Base-by-base conservation (phyloP, 2,888 invertebrate genomes). In the Ichneumon xanthorius region DNA sequence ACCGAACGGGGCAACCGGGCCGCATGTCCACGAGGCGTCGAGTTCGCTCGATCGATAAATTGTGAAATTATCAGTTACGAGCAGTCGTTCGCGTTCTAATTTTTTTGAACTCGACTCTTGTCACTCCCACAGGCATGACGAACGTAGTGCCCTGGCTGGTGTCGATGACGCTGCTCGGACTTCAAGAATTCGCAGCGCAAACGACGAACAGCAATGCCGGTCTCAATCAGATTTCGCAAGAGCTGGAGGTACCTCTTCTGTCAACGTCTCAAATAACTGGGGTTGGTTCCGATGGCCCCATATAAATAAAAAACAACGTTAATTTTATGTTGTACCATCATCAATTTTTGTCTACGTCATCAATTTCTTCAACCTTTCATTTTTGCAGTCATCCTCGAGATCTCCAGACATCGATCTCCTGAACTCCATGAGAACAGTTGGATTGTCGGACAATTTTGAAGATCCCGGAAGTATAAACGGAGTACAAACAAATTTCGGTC, bases 131-230 rank as follows among this genome's bases (percentile, higher is more conserved):
- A 94, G 94, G 92, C 79, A 92, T 94, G 90, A 89, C 90, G 83
- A 92, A 89, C 82, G 85, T 93, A 48, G 86, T 93, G 79, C 94
- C 94, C 80, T 94, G 94, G 93, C 86, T 94, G 76, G 82, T 94
- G 82, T 94, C 94, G 5, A 93, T 94, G 93, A 93, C 93, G 80
- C 88, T 94, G n/a, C 86, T 94, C 37, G 92, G 93, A 48, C 88
- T 91, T 16, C 91, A 89, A 68, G 89, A 92, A 75, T 90, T 92
- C 70, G 90, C 90, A 4, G 89, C 88, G 70, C 90, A 92, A 37
- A 77, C 82, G 16, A 76, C 85, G 1, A 83, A 58, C 61, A 75
- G 75, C 63, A 71, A 70, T 53, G 72, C 72, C 40, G 82, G 86
- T 37, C 11, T 72, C 2, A 80, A 83, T 80, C 88, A 89, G 7